A percentile compares a stretch with the other conserved stretches of the same genome.
Evolutionary conservation across 2,888 invertebrate genomes (phyloP).

Genomic region (Rhimphoctona megacephalus): DNA sequence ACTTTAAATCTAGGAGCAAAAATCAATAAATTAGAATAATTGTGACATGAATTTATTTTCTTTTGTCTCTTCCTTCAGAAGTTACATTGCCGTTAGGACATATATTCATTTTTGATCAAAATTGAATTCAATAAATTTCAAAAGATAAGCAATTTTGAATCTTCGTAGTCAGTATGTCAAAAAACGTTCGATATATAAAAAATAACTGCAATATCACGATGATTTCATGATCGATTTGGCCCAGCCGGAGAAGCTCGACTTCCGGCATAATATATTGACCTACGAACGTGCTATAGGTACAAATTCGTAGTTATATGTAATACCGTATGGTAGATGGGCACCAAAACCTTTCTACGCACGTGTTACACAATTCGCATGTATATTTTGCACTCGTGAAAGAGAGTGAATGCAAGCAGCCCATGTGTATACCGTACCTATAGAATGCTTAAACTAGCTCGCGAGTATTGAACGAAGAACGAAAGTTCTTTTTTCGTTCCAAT

Average conservation of each 20-base stretch:
- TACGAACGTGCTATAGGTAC: constrained; percentile 68
- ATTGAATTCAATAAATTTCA: background rate
- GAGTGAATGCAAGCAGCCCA: constrained; percentile 57
- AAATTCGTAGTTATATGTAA: constrained; percentile 63
- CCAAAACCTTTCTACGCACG: constrained; percentile 69
- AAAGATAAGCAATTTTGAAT: background rate
- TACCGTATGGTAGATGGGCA: constrained; percentile 28
- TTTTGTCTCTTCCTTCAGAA: background rate
- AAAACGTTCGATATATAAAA: background rate
- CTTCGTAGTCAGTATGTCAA: background rate
- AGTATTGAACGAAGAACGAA: constrained; percentile 61
- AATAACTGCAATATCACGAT: constrained; percentile 3
- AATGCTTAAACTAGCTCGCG: constrained; percentile 53
- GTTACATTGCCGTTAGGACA: too few species aligned
- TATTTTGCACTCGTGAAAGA: constrained; percentile 61
- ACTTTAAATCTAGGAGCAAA: background rate
- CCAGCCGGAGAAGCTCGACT: constrained; percentile 54
- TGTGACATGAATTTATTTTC: background rate
- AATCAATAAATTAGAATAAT: background rate
- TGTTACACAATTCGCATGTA: constrained; percentile 70
- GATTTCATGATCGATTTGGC: constrained; percentile 55
- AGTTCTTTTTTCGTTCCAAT: constrained; percentile 67
- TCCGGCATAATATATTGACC: constrained; percentile 51
- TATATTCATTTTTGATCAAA: background rate
- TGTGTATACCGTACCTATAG: constrained; percentile 34